phyloP scores from a whole-genome alignment of 2,113 vertebrate genomes.

The Neomonachus schauinslandi region DNA sequence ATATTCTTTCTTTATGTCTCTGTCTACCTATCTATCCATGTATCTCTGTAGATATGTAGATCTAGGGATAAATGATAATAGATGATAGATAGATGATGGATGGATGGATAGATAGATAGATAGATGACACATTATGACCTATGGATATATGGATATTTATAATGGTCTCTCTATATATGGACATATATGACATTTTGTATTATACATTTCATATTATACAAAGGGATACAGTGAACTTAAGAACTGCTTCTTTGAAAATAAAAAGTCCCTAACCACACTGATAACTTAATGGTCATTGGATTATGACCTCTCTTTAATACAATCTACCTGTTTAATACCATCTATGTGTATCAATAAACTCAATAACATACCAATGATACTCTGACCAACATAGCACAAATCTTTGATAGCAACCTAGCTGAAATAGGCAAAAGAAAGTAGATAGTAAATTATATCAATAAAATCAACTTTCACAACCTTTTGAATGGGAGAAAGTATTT shows the following conservation, averaged over 20 bases:
- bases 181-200: not conserved
- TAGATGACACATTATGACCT: not conserved
- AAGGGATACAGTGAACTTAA: not conserved
- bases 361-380: not conserved
- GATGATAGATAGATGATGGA: not conserved
- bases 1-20: not conserved
- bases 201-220: not conserved
- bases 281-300: not conserved
- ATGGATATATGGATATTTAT: not conserved
- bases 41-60: not conserved
- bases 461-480: not conserved
- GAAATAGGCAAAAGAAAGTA: not conserved
- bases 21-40: not conserved
- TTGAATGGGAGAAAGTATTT: not conserved
- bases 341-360: not conserved
- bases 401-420: not conserved
- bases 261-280: not conserved
- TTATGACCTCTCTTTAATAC: not conserved
- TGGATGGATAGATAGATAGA: not conserved
- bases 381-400: not conserved
- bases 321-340: not conserved
- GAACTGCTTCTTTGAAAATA: not conserved
- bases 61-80: not conserved
- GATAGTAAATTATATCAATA: not conserved
- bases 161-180: not conserved